Percentiles rank a stretch among this genome's conserved stretches.
phyloP scores from a whole-genome alignment of 2,113 vertebrate species.

The Alethe diademata region DNA sequence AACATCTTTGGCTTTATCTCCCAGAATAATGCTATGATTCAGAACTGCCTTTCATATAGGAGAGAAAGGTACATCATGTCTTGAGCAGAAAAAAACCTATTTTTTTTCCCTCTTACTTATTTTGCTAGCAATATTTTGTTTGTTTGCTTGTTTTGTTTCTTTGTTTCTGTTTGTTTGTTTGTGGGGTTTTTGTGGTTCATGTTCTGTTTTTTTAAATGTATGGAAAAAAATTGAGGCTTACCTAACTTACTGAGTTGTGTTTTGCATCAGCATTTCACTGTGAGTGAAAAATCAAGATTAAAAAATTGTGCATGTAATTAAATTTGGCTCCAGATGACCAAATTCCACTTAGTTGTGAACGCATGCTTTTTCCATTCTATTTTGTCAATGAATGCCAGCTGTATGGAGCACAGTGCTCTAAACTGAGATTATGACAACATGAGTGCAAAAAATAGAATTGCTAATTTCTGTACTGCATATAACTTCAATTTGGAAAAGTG shows the following conservation, averaged over 20 bases:
- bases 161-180: too few species aligned
- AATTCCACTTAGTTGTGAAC: neutral
- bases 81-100: neutral
- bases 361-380: neutral
- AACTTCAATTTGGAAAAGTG: neutral
- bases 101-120: neutral
- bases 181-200: neutral
- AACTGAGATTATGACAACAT: neutral
- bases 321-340: neutral
- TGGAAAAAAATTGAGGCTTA: neutral
- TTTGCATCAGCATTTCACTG: neutral
- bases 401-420: neutral
- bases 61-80: neutral
- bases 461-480: neutral
- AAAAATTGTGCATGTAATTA: neutral
- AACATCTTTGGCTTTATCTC: neutral
- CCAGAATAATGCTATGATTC: neutral
- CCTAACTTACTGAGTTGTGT: neutral
- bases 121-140: neutral
- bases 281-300: neutral
- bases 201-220: rapidly evolving
- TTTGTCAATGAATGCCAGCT: neutral
- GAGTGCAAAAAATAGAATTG: neutral
- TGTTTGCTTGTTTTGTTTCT: too few species aligned
- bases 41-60: neutral